A percentile compares a stretch with the other conserved stretches of the same genome.
These are phyloP conservation scores for Amblyteles armatorius DNA, from an alignment of 2,888 invertebrate genomes.

Conservation along the genomic window DNA sequence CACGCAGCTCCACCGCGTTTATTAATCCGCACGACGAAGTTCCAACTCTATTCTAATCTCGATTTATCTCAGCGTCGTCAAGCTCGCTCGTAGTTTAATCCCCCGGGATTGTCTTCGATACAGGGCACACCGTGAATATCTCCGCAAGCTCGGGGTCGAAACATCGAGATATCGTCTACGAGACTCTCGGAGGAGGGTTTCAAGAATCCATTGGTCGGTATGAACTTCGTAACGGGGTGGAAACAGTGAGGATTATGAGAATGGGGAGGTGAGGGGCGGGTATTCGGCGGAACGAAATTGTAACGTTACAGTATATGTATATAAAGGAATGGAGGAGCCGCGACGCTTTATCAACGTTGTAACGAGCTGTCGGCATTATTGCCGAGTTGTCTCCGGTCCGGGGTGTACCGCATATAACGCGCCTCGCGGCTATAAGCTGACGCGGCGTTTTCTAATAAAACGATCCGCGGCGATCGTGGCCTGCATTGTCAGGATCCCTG, in stretches of 20 bases:
- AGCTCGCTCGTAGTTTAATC: slow-evolving; percentile 8
- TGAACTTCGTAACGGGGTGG: slow-evolving; percentile 5
- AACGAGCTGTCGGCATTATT: slow-evolving; percentile 84
- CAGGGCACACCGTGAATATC: neutral
- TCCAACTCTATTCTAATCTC: slow-evolving; percentile 24
- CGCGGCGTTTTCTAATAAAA: slow-evolving; percentile 83
- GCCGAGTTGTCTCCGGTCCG: slow-evolving; percentile 79
- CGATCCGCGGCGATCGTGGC: slow-evolving; percentile 71
- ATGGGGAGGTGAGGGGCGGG: slow-evolving; percentile 47
- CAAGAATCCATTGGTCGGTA: neutral
- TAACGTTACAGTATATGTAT: slow-evolving; percentile 12
- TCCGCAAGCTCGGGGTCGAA: slow-evolving; percentile 8
- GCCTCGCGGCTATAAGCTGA: slow-evolving; percentile 77
- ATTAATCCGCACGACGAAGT: slow-evolving; percentile 29
- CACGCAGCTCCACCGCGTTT: neutral
- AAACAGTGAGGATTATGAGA: slow-evolving; percentile 32
- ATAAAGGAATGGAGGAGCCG: slow-evolving; percentile 64
- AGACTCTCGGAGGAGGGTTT: neutral
- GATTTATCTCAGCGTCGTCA: slow-evolving; percentile 23
- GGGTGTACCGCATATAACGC: slow-evolving; percentile 40
- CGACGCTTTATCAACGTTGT: slow-evolving; percentile 83
- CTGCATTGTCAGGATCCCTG: slow-evolving; percentile 73
- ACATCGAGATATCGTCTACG: slow-evolving; percentile 35
- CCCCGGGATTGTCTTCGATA: slow-evolving; percentile 24
- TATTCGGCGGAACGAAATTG: slow-evolving; percentile 22